A percentile compares a stretch with the other conserved stretches of the same genome.
Evolutionary conservation across 2,797 vertebrate genomes (phyloP).

Genomic region (Chrosomus eos): DNA sequence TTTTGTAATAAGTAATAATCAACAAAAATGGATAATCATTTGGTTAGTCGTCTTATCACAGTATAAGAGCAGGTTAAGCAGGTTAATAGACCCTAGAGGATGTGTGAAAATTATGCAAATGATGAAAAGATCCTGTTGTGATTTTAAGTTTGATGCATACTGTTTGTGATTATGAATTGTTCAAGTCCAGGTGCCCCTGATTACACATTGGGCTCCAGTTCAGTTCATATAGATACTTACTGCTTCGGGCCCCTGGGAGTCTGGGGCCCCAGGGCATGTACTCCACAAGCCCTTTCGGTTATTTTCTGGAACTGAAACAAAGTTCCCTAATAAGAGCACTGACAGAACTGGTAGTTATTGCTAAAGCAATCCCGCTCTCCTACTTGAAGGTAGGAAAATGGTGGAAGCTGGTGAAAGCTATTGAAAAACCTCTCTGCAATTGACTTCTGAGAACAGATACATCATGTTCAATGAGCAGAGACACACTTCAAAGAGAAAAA

Average conservation of each 20-base stretch:
- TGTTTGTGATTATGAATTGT: neutral
- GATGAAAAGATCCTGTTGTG: neutral
- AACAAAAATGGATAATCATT: neutral
- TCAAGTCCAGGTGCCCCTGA: neutral
- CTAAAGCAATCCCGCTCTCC: constrained; percentile 4
- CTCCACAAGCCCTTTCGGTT: neutral
- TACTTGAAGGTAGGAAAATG: neutral
- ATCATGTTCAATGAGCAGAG: neutral
- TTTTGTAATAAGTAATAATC: neutral
- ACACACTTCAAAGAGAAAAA: constrained; percentile 39
- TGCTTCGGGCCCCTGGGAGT: neutral
- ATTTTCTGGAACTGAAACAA: neutral
- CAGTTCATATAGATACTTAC: neutral
- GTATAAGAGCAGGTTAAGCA: neutral
- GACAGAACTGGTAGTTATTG: neutral
- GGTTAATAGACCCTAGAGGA: neutral
- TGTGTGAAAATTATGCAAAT: constrained; percentile 5
- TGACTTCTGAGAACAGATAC: constrained; percentile 16
- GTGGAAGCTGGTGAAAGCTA: neutral
- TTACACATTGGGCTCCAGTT: neutral
- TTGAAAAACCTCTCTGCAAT: constrained; percentile 38
- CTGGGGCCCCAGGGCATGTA: neutral
- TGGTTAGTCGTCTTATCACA: neutral
- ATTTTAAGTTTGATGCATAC: neutral
- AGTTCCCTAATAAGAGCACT: neutral